Evolutionary conservation across 2,113 vertebrate genomes (phyloP).

Genomic region (Odontesthes bonariensis): DNA sequence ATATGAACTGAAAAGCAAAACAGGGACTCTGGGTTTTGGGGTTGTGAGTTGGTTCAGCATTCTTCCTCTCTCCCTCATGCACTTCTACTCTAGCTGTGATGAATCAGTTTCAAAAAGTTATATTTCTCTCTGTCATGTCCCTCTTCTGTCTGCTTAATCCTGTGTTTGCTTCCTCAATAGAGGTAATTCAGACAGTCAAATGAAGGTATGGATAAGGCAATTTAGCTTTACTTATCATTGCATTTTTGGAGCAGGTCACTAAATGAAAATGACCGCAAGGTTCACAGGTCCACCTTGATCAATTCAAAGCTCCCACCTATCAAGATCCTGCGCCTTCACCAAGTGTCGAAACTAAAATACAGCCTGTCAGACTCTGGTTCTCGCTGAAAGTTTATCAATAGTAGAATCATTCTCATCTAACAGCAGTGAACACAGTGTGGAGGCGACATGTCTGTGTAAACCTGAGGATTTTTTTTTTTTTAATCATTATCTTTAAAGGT

Average conservation of each 20-base stretch:
- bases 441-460: slow-evolving; percentile 21
- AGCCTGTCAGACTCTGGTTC: slow-evolving; percentile 5
- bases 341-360: slow-evolving; percentile 22
- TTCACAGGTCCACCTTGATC: slow-evolving; percentile 41
- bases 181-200: slow-evolving; percentile 34
- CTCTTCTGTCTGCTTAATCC: slow-evolving; percentile 12
- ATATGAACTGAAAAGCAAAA: slow-evolving; percentile 51
- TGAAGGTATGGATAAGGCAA: slow-evolving; percentile 34
- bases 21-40: slow-evolving; percentile 16
- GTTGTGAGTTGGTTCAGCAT: slow-evolving; percentile 24
- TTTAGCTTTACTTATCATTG: slow-evolving; percentile 60
- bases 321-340: slow-evolving; percentile 20
- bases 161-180: background rate
- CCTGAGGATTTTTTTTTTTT: slow-evolving; percentile 36
- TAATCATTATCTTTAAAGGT: slow-evolving; percentile 15
- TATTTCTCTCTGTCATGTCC: slow-evolving; percentile 26
- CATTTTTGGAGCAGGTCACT: slow-evolving; percentile 65
- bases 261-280: slow-evolving; percentile 69
- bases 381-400: slow-evolving; percentile 31
- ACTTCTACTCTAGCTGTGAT: background rate
- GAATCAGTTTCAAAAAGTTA: slow-evolving; percentile 34
- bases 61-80: slow-evolving; percentile 5
- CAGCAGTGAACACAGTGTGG: background rate
- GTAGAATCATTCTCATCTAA: slow-evolving; percentile 36
- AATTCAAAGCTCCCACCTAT: slow-evolving; percentile 34